Conservation (phyloP, 2,113 vertebrate species). For the Planiliza haematocheilus region DNA sequence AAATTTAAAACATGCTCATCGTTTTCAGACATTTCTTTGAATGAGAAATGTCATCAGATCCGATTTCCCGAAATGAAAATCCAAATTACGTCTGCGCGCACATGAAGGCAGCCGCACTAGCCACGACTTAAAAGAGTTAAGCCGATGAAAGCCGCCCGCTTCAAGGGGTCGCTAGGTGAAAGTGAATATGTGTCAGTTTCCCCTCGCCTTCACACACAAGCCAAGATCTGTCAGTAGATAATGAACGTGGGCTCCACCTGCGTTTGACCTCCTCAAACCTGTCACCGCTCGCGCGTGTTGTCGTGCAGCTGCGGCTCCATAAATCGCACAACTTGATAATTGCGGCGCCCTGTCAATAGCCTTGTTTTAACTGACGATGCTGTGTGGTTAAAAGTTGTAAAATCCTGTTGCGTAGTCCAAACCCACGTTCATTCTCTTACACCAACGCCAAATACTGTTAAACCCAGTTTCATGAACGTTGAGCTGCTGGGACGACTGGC, state of each 20-base stretch:
- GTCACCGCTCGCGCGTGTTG: conserved; percentile 16
- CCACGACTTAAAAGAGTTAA: conserved; percentile 11
- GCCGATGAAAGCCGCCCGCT: conserved; percentile 25
- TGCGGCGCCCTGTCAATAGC: neutral
- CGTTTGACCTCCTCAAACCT: conserved; percentile 31
- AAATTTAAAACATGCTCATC: neutral
- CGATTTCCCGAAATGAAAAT: conserved; percentile 1
- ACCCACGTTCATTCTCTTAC: conserved; percentile 4
- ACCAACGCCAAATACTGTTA: neutral
- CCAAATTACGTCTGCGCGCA: neutral
- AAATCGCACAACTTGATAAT: conserved; percentile 27
- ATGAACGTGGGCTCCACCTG: conserved; percentile 30
- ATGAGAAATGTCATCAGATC: no score
- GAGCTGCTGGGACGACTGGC: neutral
- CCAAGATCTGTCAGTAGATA: conserved; percentile 15
- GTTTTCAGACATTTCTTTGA: no score
- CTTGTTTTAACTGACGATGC: neutral
- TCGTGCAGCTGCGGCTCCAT: conserved; percentile 1
- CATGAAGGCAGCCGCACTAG: conserved; percentile 1
- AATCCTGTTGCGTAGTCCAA: conserved; percentile 6
- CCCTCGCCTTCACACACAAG: conserved; percentile 16
- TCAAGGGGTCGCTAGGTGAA: neutral
- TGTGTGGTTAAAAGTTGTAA: neutral
- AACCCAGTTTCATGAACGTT: neutral
- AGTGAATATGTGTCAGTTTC: conserved; percentile 9